phyloP scores from a whole-genome alignment of 2,888 invertebrate genomes.

The Xylota sylvarum region DNA sequence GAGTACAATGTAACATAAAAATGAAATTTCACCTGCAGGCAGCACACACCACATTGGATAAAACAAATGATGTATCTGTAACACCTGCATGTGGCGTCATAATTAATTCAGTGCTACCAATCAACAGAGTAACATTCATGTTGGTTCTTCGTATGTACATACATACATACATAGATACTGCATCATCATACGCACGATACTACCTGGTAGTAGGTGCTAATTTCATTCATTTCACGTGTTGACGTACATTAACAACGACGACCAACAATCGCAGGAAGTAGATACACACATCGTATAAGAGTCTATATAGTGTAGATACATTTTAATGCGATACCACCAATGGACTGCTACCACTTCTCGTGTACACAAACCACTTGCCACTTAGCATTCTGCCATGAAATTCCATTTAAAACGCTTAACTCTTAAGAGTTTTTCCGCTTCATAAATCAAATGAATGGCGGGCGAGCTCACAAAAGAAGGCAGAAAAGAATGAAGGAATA shows the following conservation, averaged over 20 bases:
- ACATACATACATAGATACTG: background rate
- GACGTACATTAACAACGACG: conserved; percentile 46
- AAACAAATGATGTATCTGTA: conserved; percentile 29
- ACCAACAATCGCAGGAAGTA: conserved; percentile 53
- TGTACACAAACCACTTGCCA: conserved; percentile 35
- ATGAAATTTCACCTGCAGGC: conserved; percentile 53
- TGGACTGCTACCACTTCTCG: conserved; percentile 16
- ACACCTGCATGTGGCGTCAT: conserved; percentile 68
- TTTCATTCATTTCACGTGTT: conserved; percentile 65
- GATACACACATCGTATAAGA: background rate
- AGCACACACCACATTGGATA: background rate
- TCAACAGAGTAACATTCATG: conserved; percentile 32
- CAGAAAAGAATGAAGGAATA: conserved; percentile 8
- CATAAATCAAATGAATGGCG: conserved; percentile 71
- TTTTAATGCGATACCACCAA: conserved; percentile 26
- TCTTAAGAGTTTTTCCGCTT: conserved; percentile 70
- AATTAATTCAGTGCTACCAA: conserved; percentile 66
- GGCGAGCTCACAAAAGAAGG: conserved; percentile 9
- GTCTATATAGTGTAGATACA: background rate
- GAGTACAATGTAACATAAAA: conserved; percentile 43
- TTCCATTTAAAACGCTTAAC: conserved; percentile 63
- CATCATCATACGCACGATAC: conserved; percentile 22
- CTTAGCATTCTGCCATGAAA: conserved; percentile 67
- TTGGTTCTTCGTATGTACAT: conserved; percentile 1
- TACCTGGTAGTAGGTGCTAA: conserved; percentile 31